Base-by-base conservation (phyloP, 2,797 vertebrate species). In the Gymnodraco acuticeps region DNA sequence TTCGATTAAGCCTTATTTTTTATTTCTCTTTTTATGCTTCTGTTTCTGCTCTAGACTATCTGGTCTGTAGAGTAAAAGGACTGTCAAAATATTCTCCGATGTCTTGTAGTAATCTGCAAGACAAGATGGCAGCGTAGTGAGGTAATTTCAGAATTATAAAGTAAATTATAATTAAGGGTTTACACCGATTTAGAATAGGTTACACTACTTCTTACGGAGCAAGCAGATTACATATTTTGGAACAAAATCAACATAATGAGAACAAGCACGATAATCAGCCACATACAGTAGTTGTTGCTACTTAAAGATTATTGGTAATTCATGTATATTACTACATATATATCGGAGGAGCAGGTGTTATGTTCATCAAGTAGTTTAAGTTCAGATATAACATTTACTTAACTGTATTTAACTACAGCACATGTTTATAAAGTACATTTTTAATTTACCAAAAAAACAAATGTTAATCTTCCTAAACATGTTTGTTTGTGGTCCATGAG, bases 1-100 rank as follows among this genome's bases (percentile, higher is more conserved):
- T 80, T 82, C 43, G 77, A 78, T 66, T 80, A n/a, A 74, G 67
- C 78, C 56, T 73, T 76, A 47, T 69, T 14, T 75, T 78, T 73
- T 60, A 64, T 59, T 63, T 17, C 58, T 62, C 14, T 16, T 75
- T 75, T 75, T 51, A 63, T 62, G 65, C 43, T 41, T 61, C 46
- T n/a, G 48, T 75, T 68, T 76, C 71, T 61, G 33, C 31, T 74
- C 56, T 5, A 41, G 27, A 74, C 56, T 20, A 53, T 64, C 14
- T 66, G 58, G 13, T 61, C 48, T 60, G 47, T 4, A 56, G 59
- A 56, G 23, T 41, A 33, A 73, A 67, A 66, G 7, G 41, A 45
- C 47, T 8, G 19, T 27, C 41, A 54, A 61, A 45, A 56, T 60
- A 42, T 70, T 64, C 61, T 46, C 62, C 51, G 63, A 50, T 43